Base-by-base conservation (phyloP, 1,140 invertebrate genomes). In the Holcopasites calliopsidis region DNA sequence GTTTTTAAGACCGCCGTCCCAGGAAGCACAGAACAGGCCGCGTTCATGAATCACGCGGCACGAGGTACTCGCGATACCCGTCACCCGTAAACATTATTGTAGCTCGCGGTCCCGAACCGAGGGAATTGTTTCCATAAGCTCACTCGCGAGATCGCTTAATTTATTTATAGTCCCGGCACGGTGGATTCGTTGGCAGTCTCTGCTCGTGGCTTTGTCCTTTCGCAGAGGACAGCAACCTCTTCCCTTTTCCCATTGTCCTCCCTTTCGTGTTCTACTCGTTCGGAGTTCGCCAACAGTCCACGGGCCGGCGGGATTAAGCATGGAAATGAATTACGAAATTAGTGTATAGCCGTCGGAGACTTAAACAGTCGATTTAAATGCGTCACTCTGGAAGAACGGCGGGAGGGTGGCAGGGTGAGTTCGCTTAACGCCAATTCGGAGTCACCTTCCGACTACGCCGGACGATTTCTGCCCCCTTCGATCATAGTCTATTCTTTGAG, bases 301-400 rank as follows among this genome's bases (percentile, higher is more conserved):
- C 50, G 60, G 40, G 23, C 35, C n/a, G 2, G 21, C 49, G 54
- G 62, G 49, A 60, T 84, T 68, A 80, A 77, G 47, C 60, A 83
- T 83, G 82, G 79, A 84, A 84, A 84, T 83, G 81, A 77, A 84
- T 84, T 77, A 84, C 73, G 76, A 80, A 82, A 84, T 84, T 83
- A 84, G 82, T 74, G 60, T 70, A 80, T 60, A 57, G 74, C 40
- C 68, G 54, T n/a, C n/a, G n/a, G n/a, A n/a, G n/a, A 74, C 73
- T 84, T 83, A 80, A 84, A 69, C 77, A 77, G 81, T 83, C 82
- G 77, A 83, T 83, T 84, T 83, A 84, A 83, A 84, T 84, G 77
- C 82, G 83, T 54, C 52, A 54, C 38, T 64, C n/a, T 35, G 50
- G 50, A 26, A 26, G 21, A 3, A 57, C 8, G 35, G 23, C 0